Evolutionary conservation across 2,888 invertebrate species (phyloP).

Genomic region (Caenorhabditis panamensis): DNA sequence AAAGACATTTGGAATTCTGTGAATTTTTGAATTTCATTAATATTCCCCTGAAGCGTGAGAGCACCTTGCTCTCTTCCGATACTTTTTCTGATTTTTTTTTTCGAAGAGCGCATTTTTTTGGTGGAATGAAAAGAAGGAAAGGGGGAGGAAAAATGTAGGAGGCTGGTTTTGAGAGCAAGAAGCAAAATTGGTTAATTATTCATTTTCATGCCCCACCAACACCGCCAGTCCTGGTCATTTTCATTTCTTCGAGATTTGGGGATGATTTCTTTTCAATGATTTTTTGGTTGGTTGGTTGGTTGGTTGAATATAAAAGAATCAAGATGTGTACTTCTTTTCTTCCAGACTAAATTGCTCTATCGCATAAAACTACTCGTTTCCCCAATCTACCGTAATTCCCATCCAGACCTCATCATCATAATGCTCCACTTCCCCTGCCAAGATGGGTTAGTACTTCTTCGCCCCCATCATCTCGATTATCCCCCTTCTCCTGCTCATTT

Average conservation of each 20-base stretch:
- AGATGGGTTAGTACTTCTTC: constrained; percentile 14
- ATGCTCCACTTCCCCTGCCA: background rate
- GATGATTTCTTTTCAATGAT: no score
- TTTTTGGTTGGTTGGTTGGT: no score
- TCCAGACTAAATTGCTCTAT: no score
- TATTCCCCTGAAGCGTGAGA: constrained; percentile 28
- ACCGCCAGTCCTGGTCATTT: constrained; percentile 10
- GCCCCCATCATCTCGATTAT: background rate
- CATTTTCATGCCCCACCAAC: constrained; percentile 18
- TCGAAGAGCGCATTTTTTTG: background rate
- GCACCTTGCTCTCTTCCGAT: constrained; percentile 7
- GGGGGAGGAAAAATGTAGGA: background rate
- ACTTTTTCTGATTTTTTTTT: background rate
- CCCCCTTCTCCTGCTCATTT: constrained; percentile 1
- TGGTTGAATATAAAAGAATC: no score
- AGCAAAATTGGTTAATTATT: constrained; percentile 38
- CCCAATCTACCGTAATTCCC: background rate
- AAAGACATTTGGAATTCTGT: constrained; percentile 4
- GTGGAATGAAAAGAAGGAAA: background rate
- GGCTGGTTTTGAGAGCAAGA: constrained; percentile 13
- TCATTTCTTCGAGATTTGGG: background rate
- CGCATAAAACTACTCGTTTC: no score
- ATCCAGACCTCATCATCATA: constrained; percentile 15
- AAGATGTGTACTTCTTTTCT: no score
- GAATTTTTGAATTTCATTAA: background rate